phyloP scores from a whole-genome alignment of 2,888 invertebrate species.

The Diogma glabrata region DNA sequence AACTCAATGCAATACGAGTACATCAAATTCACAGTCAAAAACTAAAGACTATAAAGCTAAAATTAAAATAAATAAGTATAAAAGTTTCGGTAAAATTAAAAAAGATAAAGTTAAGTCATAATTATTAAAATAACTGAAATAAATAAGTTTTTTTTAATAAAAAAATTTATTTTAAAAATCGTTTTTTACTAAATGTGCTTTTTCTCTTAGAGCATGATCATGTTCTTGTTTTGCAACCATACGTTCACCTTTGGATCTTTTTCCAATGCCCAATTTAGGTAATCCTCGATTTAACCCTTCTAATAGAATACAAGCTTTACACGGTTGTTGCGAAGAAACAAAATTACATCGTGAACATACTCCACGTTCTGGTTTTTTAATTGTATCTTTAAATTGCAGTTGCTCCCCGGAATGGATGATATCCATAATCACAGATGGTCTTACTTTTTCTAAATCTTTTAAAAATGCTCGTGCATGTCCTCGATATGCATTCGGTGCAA shows the following conservation, averaged over 20 bases:
- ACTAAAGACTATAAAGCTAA: not conserved
- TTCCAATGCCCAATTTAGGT: conserved; percentile 82
- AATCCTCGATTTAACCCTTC: conserved; percentile 92
- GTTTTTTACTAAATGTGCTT: conserved; percentile 35
- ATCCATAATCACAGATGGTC: conserved; percentile 85
- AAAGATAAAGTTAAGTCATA: not conserved
- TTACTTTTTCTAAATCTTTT: conserved; percentile 89
- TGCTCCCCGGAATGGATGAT: conserved; percentile 79
- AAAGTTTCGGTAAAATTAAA: not conserved
- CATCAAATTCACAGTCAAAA: no score
- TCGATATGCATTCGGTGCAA: conserved; percentile 95
- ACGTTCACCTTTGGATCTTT: conserved; percentile 66
- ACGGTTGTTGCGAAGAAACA: conserved; percentile 83
- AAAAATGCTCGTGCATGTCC: conserved; percentile 82
- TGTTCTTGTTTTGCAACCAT: conserved; percentile 45
- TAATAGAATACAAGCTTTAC: conserved; percentile 91
- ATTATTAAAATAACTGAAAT: no score
- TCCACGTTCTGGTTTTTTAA: conserved; percentile 70
- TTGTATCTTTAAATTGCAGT: conserved; percentile 66
- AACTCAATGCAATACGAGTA: no score
- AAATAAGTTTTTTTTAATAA: not conserved
- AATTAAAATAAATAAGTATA: not conserved
- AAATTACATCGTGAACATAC: conserved; percentile 79
- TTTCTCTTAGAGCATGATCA: conserved; percentile 30
- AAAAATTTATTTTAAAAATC: conserved; percentile 28